Evolutionary conservation across 1,140 invertebrate genomes (phyloP).

Genomic region (Prorops nasuta): DNA sequence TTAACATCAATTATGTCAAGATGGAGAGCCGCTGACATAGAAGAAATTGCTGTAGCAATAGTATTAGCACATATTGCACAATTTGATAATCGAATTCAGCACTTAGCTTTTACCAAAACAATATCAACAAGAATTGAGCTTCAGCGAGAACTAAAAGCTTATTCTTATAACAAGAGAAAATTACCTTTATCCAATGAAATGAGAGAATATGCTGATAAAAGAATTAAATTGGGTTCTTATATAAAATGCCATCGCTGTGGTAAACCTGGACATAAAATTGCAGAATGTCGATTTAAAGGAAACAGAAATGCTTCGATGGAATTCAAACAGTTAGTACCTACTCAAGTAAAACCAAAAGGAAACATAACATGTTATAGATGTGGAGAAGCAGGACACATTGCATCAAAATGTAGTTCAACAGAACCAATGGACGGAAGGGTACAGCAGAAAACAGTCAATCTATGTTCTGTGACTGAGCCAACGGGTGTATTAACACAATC

Average conservation of each 20-base stretch:
- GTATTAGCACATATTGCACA: conserved; percentile 13
- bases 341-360: no score
- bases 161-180: background rate
- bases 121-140: conserved; percentile 5
- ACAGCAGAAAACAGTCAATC: background rate
- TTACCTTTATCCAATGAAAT: no score
- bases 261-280: background rate
- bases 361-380: conserved; percentile 7
- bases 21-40: background rate
- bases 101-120: conserved; percentile 9
- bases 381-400: conserved; percentile 1
- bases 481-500: background rate
- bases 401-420: background rate
- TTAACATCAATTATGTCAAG: background rate
- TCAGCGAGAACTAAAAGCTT: conserved; percentile 9
- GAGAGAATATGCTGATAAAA: background rate
- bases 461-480: background rate
- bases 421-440: no score
- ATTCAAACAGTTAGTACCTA: background rate
- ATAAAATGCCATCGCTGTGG: background rate
- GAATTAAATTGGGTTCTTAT: background rate
- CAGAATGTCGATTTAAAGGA: background rate
- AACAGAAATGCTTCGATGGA: no score
- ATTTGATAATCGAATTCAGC: conserved; percentile 9
- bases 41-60: conserved; percentile 13